Evolutionary conservation across 2,113 vertebrate genomes (phyloP).

Genomic region (Cygnus atratus): DNA sequence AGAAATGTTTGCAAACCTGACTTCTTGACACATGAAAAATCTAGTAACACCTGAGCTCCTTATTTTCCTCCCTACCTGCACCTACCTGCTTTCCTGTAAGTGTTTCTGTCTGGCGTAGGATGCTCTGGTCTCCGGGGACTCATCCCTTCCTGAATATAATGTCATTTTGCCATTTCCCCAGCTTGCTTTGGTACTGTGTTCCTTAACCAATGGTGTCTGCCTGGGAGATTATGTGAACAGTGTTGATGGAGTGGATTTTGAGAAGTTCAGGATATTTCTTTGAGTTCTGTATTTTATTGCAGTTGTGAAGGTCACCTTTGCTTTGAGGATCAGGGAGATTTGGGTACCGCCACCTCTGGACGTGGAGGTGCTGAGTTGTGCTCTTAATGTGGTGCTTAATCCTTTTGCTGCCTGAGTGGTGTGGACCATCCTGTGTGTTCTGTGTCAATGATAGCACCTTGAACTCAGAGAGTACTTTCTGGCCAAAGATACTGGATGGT

Average conservation of each 20-base stretch:
- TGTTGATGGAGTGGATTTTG: background rate
- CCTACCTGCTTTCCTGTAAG: background rate
- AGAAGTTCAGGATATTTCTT: background rate
- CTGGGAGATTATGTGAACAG: background rate
- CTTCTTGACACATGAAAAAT: background rate
- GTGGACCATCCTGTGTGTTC: background rate
- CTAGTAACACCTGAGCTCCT: background rate
- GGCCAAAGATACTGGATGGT: background rate
- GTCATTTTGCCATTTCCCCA: background rate
- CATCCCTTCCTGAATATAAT: background rate
- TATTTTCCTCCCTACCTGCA: background rate
- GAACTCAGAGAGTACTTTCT: background rate
- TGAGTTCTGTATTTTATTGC: background rate
- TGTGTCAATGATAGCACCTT: background rate
- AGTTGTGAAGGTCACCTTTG: conserved; percentile 25
- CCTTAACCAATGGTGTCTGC: background rate
- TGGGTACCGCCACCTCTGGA: background rate
- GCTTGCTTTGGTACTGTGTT: background rate
- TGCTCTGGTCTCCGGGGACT: background rate
- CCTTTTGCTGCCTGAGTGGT: background rate
- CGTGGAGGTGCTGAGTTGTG: background rate
- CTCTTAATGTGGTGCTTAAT: background rate
- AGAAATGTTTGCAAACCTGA: background rate
- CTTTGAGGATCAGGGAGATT: background rate
- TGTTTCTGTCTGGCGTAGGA: background rate